These are phyloP conservation scores for Anarsia innoxiella DNA, from an alignment of 2,888 invertebrate genomes.

Conservation along the genomic window DNA sequence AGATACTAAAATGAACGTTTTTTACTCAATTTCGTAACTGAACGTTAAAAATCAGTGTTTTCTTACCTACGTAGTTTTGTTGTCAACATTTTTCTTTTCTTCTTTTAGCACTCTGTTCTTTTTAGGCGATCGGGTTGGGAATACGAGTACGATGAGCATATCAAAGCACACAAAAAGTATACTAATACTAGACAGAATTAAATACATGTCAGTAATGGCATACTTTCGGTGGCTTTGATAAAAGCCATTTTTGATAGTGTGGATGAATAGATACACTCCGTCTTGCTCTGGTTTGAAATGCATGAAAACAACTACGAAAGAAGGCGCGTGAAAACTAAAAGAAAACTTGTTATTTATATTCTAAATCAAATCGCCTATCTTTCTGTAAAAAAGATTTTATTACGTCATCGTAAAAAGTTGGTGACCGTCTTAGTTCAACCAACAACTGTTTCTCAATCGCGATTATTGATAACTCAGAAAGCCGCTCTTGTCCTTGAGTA, in stretches of 20 bases:
- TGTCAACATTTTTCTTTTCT: too few species aligned
- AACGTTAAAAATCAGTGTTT: too few species aligned
- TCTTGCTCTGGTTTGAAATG: background rate
- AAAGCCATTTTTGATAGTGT: background rate
- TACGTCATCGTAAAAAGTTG: constrained; percentile 9
- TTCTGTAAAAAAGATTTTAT: background rate
- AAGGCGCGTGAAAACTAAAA: too few species aligned
- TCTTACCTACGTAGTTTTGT: too few species aligned
- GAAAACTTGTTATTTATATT: background rate
- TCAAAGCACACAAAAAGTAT: background rate
- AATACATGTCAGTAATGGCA: background rate
- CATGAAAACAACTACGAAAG: background rate
- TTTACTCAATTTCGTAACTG: too few species aligned
- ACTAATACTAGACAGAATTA: background rate
- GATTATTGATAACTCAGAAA: constrained; percentile 7
- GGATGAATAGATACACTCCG: too few species aligned
- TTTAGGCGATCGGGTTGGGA: too few species aligned
- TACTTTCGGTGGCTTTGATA: constrained; percentile 4
- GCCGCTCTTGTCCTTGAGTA: constrained; percentile 7
- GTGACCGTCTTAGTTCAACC: constrained; percentile 7
- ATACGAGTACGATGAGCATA: too few species aligned
- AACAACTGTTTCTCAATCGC: constrained; percentile 7
- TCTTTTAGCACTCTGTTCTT: too few species aligned
- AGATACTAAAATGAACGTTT: too few species aligned
- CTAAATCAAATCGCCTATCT: background rate